A percentile compares a stretch with the other conserved stretches of the same genome.
These are phyloP conservation scores for Ctenosaura bakeri DNA, from an alignment of 2,797 vertebrate genomes.

Conservation along the genomic window DNA sequence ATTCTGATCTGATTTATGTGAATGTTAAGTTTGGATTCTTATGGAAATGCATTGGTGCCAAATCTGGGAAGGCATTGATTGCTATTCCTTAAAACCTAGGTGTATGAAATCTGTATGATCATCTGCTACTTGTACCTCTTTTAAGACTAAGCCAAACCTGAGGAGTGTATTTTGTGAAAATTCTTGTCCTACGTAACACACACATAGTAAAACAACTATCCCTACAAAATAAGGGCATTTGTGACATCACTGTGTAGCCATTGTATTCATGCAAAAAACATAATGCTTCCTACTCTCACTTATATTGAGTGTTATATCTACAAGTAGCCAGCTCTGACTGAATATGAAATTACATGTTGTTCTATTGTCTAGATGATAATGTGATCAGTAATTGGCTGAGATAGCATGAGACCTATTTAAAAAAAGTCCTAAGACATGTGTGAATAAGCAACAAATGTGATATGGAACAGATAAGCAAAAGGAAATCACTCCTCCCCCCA, in stretches of 20 bases:
- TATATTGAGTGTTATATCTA: not conserved
- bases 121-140: not conserved
- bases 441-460: not conserved
- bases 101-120: not conserved
- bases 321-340: not conserved
- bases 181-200: not conserved
- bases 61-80: not conserved
- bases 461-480: not conserved
- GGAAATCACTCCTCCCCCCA: not conserved
- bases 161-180: not conserved
- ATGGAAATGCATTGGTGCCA: conserved; percentile 22
- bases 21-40: not conserved
- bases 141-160: not conserved
- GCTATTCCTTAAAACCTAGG: not conserved
- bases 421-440: too few relatives aligned
- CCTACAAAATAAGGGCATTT: not conserved
- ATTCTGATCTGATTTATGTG: conserved; percentile 23
- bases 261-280: not conserved
- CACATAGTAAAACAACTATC: not conserved
- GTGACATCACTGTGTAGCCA: not conserved
- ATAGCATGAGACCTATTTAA: not conserved
- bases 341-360: not conserved
- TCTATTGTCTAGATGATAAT: not conserved
- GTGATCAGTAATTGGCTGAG: not conserved
- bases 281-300: not conserved